phyloP scores from a whole-genome alignment of 2,113 vertebrate species.

The Pagrus major region DNA sequence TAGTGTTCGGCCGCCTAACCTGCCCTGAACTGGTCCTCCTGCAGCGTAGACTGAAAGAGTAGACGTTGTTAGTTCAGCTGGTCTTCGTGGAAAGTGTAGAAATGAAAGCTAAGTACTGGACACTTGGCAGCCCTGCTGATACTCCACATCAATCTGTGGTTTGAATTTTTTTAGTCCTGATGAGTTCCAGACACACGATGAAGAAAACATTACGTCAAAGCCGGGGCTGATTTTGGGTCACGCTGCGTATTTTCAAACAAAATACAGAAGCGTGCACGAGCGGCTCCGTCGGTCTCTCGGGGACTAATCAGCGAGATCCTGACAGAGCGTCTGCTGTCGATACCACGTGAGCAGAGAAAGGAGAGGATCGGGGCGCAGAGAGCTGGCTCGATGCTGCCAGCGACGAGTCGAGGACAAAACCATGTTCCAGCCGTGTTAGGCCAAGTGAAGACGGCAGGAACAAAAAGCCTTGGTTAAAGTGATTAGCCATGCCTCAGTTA shows the following conservation, averaged over 20 bases:
- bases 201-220: slow-evolving; percentile 11
- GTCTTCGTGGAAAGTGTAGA: slow-evolving; percentile 26
- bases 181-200: slow-evolving; percentile 38
- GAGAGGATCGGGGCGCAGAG: not conserved
- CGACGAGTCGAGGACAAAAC: slow-evolving; percentile 40
- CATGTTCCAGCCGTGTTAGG: slow-evolving; percentile 54
- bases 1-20: slow-evolving; percentile 3
- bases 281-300: slow-evolving; percentile 38
- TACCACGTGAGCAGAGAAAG: slow-evolving; percentile 28
- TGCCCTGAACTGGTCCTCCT: slow-evolving; percentile 11
- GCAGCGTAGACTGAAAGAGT: slow-evolving; percentile 18
- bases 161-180: slow-evolving; percentile 1
- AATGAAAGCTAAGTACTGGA: not conserved
- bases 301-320: slow-evolving; percentile 64
- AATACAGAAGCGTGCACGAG: slow-evolving; percentile 36
- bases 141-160: slow-evolving; percentile 22
- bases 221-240: slow-evolving; percentile 33
- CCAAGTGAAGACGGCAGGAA: slow-evolving; percentile 57
- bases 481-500: slow-evolving; percentile 69
- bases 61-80: slow-evolving; percentile 52
- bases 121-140: slow-evolving; percentile 17
- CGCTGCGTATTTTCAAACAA: slow-evolving; percentile 41
- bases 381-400: slow-evolving; percentile 21
- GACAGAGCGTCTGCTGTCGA: slow-evolving; percentile 44
- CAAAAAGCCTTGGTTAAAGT: slow-evolving; percentile 71